Base-by-base conservation (phyloP, 2,888 invertebrate genomes). In the Opisthograptis luteolata region DNA sequence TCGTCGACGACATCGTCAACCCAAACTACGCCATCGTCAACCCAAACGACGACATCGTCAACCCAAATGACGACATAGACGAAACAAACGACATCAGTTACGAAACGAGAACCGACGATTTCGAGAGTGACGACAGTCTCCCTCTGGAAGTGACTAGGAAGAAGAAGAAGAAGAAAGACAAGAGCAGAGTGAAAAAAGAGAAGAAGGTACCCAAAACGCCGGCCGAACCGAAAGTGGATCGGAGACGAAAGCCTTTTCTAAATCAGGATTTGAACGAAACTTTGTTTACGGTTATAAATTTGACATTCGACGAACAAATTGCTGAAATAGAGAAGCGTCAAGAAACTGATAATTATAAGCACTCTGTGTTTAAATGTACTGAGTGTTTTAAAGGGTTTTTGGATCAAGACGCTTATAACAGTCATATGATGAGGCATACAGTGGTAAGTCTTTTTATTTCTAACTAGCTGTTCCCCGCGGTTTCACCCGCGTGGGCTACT, bases 331-430 rank as follows among this genome's bases (percentile, higher is more conserved):
- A 76, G 24, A 87, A 87, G 37, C 64, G 89, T 0, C 79, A 75
- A 9, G 86, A 89, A 0, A 73, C 77, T 13, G 56, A 84, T 0
- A 86, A 87, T 28, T 89, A 82, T 49, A 87, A 83, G 43, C 87
- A 87, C 35, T 69, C 87, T 0, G 66, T 80, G 0, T 89, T 70
- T 41, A 87, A 87, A 36, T 90, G 89, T 37, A 76, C 73, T 0
- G 79, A 71, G 7, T 90, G 89, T 41, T 90, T 65, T 7, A 87
- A 87, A 56, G 88, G 88, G 0, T 89, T 88, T 50, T 49, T 86
- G 7, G 88, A 87, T 3, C 77, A 83, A 22, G 86, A 83, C 0
- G 84, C 87, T 0, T 90, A 82, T 19, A 81, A 79, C 8, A 73
- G 79, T 0, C 89, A 89, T 28, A 73, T 86, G 62, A 66, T 70